Conservation (phyloP, 2,888 invertebrate species). For the Hetaerina titia region DNA sequence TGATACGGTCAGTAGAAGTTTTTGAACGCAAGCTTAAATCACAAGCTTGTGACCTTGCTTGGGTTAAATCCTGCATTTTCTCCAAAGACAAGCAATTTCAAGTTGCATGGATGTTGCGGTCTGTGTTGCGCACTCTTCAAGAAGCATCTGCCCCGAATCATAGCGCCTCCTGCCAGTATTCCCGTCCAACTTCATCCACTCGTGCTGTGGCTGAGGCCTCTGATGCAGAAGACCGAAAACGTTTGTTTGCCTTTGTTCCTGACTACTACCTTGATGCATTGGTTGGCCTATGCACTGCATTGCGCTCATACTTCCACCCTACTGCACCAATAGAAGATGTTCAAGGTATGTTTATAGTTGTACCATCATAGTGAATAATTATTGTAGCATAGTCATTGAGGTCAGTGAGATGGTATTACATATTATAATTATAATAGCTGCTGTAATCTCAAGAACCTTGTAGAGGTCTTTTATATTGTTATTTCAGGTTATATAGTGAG, state of each 20-base stretch:
- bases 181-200: constrained; percentile 20
- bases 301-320: constrained; percentile 84
- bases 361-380: too few species aligned
- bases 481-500: too few species aligned
- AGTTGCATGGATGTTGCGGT: constrained; percentile 81
- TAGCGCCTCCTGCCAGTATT: not conserved
- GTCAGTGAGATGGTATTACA: too few species aligned
- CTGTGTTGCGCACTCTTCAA: constrained; percentile 80
- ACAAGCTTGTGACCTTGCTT: constrained; percentile 84
- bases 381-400: too few species aligned
- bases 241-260: constrained; percentile 85
- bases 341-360: constrained; percentile 78
- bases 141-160: constrained; percentile 13
- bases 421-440: too few species aligned
- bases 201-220: constrained; percentile 74
- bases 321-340: constrained; percentile 80
- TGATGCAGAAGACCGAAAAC: constrained; percentile 81
- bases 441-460: too few species aligned
- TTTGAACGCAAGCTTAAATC: constrained; percentile 82
- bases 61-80: constrained; percentile 84
- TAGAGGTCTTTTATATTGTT: too few species aligned
- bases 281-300: constrained; percentile 82
- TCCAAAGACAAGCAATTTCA: constrained; percentile 82
- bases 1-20: constrained; percentile 81
- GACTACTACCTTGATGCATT: constrained; percentile 86